Evolutionary conservation across 2,888 invertebrate genomes (phyloP).

Genomic region (Aphelenchoides bicaudatus): DNA sequence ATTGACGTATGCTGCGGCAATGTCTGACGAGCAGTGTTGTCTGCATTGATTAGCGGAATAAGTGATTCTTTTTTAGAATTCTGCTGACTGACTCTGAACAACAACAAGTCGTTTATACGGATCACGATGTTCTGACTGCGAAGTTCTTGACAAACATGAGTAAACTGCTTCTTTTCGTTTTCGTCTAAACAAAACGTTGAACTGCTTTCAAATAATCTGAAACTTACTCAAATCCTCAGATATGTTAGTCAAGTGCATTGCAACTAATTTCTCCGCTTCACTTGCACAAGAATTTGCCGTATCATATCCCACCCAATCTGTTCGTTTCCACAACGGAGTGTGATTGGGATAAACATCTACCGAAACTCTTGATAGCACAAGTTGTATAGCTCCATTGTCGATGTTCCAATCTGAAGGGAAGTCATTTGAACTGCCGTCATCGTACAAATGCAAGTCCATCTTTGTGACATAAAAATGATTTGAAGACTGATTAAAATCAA

Average conservation of each 20-base stretch:
- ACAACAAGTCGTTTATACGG: slow-evolving; percentile 76
- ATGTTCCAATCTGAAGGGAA: slow-evolving; percentile 58
- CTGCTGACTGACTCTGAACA: slow-evolving; percentile 76
- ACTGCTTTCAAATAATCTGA: slow-evolving; percentile 6
- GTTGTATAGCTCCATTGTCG: slow-evolving; percentile 87
- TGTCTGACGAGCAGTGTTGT: slow-evolving; percentile 65
- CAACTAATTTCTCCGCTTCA: slow-evolving; percentile 24
- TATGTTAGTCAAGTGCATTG: slow-evolving; percentile 38
- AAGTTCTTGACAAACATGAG: slow-evolving; percentile 50
- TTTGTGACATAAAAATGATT: slow-evolving; percentile 82
- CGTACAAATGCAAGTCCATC: slow-evolving; percentile 91
- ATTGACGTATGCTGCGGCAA: slow-evolving; percentile 85
- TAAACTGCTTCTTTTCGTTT: slow-evolving; percentile 42
- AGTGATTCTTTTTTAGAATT: slow-evolving; percentile 76
- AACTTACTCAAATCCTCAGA: slow-evolving; percentile 30
- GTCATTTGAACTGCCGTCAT: slow-evolving; percentile 68
- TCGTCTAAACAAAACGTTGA: slow-evolving; percentile 51
- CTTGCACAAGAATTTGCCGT: slow-evolving; percentile 43
- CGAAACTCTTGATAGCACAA: slow-evolving; percentile 73
- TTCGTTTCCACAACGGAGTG: slow-evolving; percentile 69
- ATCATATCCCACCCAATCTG: slow-evolving; percentile 49
- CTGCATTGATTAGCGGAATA: slow-evolving; percentile 58
- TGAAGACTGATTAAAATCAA: slow-evolving; percentile 69
- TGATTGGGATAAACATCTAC: slow-evolving; percentile 91
- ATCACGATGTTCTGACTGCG: slow-evolving; percentile 50